Base-by-base conservation (phyloP, 1,140 invertebrate genomes). In the Papilio polytes region DNA sequence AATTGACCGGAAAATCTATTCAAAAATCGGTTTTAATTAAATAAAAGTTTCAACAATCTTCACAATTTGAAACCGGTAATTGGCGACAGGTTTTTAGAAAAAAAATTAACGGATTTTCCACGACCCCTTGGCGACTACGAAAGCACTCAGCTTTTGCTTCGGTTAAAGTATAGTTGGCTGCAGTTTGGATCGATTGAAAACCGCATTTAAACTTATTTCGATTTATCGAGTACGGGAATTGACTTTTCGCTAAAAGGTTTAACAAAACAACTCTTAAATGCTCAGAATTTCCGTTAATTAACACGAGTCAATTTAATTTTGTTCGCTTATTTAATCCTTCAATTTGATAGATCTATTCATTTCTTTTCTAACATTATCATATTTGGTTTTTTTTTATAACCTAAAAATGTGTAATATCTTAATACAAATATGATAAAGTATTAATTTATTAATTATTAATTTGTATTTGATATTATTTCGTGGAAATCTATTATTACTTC, bases 11-110 rank as follows among this genome's bases (percentile, higher is more conserved):
- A 66, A 66, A 78, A 78, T 78, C 36, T 51, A 78, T 78, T 78
- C 36, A 78, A 63, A 78, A 66, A 63, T 51, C n/a, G 77, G 36
- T 15, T 53, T 78, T 78, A 78, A 78, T 78, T 78, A 78, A 78
- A 78, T 78, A 78, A 78, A 78, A 78, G 77, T 78, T 78, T 78
- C 77, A 78, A 78, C 77, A 48, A 41, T 63, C 59, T 78, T 78
- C 41, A 78, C 77, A 78, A 74, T 84, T 80, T 53, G 46, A 80
- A 83, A 82, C 51, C 48, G 66, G 44, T 83, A 86, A 86, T 86
- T 86, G 83, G 85, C 80, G 83, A 84, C 83, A 80, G 74, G 76
- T 83, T 83, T 84, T 73, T 56, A 56, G 53, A 51, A 77, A 83
- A 82, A 85, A 77, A 78, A 26, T n/a, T 36, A 31, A 78, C 36